Conservation (phyloP, 2,888 invertebrate genomes). For the Magallana nippona region DNA sequence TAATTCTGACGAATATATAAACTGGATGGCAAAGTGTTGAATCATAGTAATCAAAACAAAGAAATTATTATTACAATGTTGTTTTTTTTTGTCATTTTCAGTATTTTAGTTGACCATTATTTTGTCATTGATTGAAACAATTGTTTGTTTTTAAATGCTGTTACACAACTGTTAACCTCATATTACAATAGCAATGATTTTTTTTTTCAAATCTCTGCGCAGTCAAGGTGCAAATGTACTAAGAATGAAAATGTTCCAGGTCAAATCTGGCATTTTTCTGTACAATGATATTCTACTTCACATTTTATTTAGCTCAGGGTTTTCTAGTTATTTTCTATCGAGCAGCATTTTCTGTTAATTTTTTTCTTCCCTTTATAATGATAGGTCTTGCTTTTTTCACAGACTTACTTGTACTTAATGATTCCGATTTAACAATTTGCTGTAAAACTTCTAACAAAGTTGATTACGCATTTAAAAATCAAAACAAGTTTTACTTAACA, state of each 20-base stretch:
- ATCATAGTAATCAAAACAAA: conserved; percentile 14
- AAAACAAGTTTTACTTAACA: background rate
- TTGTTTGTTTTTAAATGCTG: background rate
- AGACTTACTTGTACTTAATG: conserved; percentile 22
- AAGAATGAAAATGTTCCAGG: background rate
- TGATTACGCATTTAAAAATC: background rate
- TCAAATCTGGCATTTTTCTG: background rate
- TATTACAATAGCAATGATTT: conserved; percentile 15
- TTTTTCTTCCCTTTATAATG: background rate
- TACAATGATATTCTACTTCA: conserved; percentile 22
- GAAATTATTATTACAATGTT: background rate
- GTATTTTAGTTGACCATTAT: conserved; percentile 27
- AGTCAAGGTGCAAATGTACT: conserved; percentile 12
- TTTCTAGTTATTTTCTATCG: conserved; percentile 5
- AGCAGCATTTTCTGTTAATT: conserved; percentile 2
- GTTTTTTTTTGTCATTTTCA: background rate
- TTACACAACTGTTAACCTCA: conserved; percentile 18
- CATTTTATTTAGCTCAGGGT: conserved; percentile 30
- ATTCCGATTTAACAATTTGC: background rate
- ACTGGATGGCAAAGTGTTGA: background rate
- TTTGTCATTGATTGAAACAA: background rate
- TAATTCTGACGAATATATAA: background rate
- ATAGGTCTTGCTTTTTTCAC: background rate
- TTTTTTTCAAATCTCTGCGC: background rate
- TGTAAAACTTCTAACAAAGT: background rate